Evolutionary conservation across 2,888 invertebrate species (phyloP).

Genomic region (Archaeoteleia sp.): DNA sequence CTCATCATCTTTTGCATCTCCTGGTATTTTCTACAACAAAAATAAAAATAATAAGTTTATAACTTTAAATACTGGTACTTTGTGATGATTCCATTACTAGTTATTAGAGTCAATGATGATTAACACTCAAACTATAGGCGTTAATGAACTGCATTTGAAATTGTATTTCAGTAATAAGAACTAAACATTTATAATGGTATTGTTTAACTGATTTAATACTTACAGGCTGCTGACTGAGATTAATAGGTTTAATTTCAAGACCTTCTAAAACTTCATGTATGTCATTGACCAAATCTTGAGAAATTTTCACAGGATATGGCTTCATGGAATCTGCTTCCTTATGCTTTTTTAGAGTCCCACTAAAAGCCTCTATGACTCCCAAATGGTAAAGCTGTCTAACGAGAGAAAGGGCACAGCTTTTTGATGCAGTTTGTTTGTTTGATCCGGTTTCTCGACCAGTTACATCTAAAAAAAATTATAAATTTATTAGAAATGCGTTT

Average conservation of each 20-base stretch:
- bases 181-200: too few relatives aligned
- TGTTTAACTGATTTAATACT: too few relatives aligned
- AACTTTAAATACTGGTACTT: too few relatives aligned
- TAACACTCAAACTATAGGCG: too few relatives aligned
- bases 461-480: constrained; percentile 63
- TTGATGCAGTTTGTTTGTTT: constrained; percentile 97
- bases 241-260: constrained; percentile 66
- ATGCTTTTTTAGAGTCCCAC: constrained; percentile 88
- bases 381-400: constrained; percentile 96
- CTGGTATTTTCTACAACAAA: too few relatives aligned
- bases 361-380: constrained; percentile 92
- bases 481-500: constrained; percentile 8
- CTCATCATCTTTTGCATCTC: not conserved
- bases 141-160: too few relatives aligned
- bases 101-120: too few relatives aligned
- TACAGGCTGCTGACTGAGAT: constrained; percentile 36
- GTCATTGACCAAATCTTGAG: constrained; percentile 81
- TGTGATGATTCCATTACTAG: too few relatives aligned
- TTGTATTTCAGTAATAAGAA: too few relatives aligned
- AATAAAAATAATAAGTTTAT: too few relatives aligned
- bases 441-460: constrained; percentile 94
- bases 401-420: constrained; percentile 95
- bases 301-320: constrained; percentile 86
- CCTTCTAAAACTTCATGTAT: constrained; percentile 78
- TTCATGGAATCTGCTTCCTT: constrained; percentile 85